phyloP scores from a whole-genome alignment of 2,888 invertebrate species.

The Selenia dentaria region DNA sequence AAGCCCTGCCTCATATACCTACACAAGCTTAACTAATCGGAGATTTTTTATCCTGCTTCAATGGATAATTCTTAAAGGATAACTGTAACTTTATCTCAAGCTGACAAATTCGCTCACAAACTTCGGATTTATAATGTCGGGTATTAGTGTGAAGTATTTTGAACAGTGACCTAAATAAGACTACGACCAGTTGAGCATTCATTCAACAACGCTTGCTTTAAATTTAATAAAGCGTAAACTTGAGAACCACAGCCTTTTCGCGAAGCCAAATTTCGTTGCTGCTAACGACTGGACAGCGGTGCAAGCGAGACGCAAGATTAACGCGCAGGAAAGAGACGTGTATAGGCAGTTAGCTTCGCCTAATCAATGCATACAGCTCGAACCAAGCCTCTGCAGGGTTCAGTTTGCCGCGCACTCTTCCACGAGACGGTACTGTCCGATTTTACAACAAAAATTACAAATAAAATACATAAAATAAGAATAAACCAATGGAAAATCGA shows the following conservation, averaged over 20 bases:
- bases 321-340: slow-evolving; percentile 50
- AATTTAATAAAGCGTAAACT: slow-evolving; percentile 34
- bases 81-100: too few species aligned
- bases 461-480: slow-evolving; percentile 40
- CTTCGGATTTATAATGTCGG: too few species aligned
- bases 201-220: not conserved
- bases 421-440: slow-evolving; percentile 51
- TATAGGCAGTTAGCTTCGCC: slow-evolving; percentile 65
- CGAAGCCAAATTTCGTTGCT: slow-evolving; percentile 76
- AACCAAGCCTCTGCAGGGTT: slow-evolving; percentile 64
- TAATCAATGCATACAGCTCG: slow-evolving; percentile 79
- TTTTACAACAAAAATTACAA: slow-evolving; percentile 40
- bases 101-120: too few species aligned
- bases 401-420: slow-evolving; percentile 64
- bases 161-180: not conserved
- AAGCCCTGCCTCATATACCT: too few species aligned
- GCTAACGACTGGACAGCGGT: slow-evolving; percentile 55
- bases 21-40: too few species aligned
- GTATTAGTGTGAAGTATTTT: too few species aligned
- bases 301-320: slow-evolving; percentile 47
- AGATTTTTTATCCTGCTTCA: too few species aligned
- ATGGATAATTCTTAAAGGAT: too few species aligned
- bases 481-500: slow-evolving; percentile 25
- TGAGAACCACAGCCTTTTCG: slow-evolving; percentile 61
- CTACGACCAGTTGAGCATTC: not conserved